phyloP scores from a whole-genome alignment of 1,140 invertebrate genomes.

The Druon quercuslanigerum region DNA sequence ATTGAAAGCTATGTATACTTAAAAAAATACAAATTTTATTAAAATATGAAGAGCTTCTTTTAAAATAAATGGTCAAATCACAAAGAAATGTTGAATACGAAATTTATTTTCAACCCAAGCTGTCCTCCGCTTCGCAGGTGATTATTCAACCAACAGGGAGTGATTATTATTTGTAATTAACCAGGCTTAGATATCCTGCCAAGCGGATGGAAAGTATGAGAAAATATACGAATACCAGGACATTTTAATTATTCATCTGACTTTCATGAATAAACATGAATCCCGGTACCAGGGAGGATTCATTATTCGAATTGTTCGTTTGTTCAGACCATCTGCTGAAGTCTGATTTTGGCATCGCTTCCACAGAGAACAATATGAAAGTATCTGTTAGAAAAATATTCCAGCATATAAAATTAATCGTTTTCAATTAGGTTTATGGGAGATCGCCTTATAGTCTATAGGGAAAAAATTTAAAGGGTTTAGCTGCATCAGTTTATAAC shows the following conservation, averaged over 20 bases:
- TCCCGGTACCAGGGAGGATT: conserved; percentile 28
- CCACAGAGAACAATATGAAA: not conserved
- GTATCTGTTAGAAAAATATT: not conserved
- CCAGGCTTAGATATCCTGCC: conserved; percentile 41
- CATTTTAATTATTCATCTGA: conserved; percentile 46
- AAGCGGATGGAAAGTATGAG: conserved; percentile 33
- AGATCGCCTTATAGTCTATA: too few species aligned
- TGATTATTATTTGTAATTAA: conserved; percentile 51
- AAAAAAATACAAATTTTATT: too few species aligned
- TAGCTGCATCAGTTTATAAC: too few species aligned
- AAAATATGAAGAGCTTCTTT: too few species aligned
- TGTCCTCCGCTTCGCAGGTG: not conserved
- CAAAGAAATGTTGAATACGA: not conserved
- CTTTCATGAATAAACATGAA: conserved; percentile 50
- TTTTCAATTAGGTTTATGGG: too few species aligned
- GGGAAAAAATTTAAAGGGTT: too few species aligned
- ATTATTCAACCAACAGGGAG: conserved; percentile 15
- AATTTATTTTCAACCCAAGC: not conserved
- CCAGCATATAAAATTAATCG: not conserved
- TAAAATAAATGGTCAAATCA: not conserved
- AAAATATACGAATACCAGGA: conserved; percentile 32
- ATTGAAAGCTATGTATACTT: too few species aligned
- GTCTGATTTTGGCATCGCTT: conserved; percentile 1
- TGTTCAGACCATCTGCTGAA: not conserved
- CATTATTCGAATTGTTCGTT: conserved; percentile 16